These are phyloP conservation scores for Archips crataeganus DNA, from an alignment of 2,888 invertebrate genomes.

Conservation along the genomic window DNA sequence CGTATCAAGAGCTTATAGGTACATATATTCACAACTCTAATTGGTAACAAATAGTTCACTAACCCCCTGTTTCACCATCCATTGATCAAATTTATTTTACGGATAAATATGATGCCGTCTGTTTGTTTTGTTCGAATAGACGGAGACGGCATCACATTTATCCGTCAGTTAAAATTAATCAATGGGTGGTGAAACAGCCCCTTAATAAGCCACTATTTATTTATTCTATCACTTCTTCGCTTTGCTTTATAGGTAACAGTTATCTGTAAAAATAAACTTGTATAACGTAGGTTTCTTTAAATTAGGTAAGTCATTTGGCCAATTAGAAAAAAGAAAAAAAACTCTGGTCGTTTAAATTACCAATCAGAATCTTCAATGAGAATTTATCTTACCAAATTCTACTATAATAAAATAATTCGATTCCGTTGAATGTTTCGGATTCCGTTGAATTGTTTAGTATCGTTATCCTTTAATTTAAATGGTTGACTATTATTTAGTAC, in stretches of 20 bases:
- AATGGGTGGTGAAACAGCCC: too few species aligned
- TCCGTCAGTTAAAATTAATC: too few species aligned
- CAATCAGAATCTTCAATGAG: neutral
- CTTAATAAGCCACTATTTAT: constrained; percentile 26
- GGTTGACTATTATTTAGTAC: constrained; percentile 45
- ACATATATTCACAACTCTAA: constrained; percentile 12
- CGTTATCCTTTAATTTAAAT: neutral
- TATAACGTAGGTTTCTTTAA: constrained; percentile 34
- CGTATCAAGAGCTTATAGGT: neutral
- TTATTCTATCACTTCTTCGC: constrained; percentile 38
- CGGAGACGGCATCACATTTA: too few species aligned
- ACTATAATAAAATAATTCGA: neutral
- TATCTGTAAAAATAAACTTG: constrained; percentile 38
- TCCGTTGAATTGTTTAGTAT: neutral
- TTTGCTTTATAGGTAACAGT: constrained; percentile 35
- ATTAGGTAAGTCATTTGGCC: constrained; percentile 2
- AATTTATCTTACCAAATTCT: neutral
- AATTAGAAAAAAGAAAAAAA: neutral
- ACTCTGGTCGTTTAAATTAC: neutral
- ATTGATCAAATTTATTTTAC: too few species aligned
- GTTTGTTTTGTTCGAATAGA: too few species aligned
- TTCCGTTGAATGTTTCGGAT: constrained; percentile 40
- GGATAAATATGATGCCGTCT: too few species aligned
- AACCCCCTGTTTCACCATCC: too few species aligned
- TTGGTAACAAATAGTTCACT: constrained; percentile 28